phyloP scores from a whole-genome alignment of 1,140 invertebrate genomes.

The Oreohelix idahoensis region DNA sequence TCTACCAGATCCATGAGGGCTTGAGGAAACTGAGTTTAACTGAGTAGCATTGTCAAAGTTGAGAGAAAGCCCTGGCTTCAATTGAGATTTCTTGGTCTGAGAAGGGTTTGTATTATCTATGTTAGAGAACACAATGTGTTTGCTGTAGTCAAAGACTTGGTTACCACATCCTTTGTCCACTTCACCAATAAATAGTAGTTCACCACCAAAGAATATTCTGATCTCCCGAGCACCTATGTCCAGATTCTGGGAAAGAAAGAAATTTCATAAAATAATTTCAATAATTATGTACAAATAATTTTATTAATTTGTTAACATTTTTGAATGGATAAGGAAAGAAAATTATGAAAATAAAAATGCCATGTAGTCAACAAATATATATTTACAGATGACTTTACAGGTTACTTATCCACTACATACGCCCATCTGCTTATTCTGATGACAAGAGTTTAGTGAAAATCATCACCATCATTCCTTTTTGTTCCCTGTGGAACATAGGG shows the following conservation, averaged over 20 bases:
- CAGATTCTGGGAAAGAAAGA: slow-evolving; percentile 61
- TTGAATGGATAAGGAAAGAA: too few species aligned
- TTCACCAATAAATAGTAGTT: slow-evolving; percentile 65
- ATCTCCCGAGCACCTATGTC: slow-evolving; percentile 67
- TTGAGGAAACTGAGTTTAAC: neutral
- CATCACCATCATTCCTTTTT: too few species aligned
- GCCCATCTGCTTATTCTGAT: too few species aligned
- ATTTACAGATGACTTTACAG: too few species aligned
- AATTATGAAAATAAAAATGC: slow-evolving; percentile 13
- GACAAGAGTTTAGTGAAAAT: too few species aligned
- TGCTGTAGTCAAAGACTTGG: slow-evolving; percentile 72
- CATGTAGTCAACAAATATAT: too few species aligned
- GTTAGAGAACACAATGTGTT: slow-evolving; percentile 51
- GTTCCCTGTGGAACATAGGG: too few species aligned
- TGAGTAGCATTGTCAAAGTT: neutral
- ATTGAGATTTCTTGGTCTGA: neutral
- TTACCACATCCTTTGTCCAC: slow-evolving; percentile 74
- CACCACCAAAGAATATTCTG: slow-evolving; percentile 61
- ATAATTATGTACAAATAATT: neutral
- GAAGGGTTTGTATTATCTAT: slow-evolving; percentile 1
- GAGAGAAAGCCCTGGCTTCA: slow-evolving; percentile 31
- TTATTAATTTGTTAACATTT: too few species aligned
- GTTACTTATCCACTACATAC: too few species aligned
- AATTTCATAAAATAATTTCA: neutral
- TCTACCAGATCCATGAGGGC: neutral